Conservation (phyloP, 2,113 vertebrate genomes). For the Dasypus novemcinctus region DNA sequence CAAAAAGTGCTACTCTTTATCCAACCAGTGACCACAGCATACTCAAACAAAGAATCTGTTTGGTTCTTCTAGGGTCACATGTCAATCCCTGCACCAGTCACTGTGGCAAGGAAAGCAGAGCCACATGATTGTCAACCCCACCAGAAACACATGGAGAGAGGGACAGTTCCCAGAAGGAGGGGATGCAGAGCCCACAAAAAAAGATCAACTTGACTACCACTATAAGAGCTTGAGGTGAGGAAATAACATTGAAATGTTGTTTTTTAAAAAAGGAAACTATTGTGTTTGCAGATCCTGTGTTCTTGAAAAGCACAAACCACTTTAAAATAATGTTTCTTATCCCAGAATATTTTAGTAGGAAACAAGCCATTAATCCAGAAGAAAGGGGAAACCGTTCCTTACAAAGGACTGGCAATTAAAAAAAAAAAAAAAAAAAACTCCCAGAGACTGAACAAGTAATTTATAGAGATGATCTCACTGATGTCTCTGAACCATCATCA, state of each 20-base stretch:
- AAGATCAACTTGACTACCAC: neutral
- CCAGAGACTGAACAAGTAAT: neutral
- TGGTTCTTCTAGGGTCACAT: neutral
- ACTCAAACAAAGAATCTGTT: neutral
- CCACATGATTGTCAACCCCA: neutral
- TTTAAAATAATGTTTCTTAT: neutral
- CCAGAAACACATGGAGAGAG: neutral
- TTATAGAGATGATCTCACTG: neutral
- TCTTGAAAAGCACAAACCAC: neutral
- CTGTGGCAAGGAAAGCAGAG: neutral
- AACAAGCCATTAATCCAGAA: neutral
- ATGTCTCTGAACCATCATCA: neutral
- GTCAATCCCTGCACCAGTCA: neutral
- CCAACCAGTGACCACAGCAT: neutral
- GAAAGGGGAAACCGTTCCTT: neutral
- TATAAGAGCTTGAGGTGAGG: neutral
- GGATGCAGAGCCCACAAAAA: neutral
- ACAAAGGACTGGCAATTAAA: neutral
- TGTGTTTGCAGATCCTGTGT: neutral
- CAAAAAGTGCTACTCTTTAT: neutral
- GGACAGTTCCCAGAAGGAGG: constrained; percentile 5
- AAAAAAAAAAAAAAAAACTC: neutral
- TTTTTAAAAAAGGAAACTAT: neutral
- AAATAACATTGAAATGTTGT: neutral
- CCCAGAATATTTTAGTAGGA: neutral